Conservation (phyloP, 2,113 vertebrate genomes). For the Micronycteris hirsuta region DNA sequence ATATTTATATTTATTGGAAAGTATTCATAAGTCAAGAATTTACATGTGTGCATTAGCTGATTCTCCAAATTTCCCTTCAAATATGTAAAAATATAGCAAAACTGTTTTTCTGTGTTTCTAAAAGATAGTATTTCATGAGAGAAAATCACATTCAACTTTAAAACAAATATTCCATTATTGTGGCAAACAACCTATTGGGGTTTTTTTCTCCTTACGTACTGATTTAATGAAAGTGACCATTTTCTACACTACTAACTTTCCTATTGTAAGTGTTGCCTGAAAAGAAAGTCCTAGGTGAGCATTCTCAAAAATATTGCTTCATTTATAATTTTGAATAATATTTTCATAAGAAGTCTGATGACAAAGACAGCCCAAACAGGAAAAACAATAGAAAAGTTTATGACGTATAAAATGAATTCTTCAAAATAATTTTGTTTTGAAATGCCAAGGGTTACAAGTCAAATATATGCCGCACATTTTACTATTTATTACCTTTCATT, state of each 20-base stretch:
- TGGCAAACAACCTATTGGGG: constrained; percentile 48
- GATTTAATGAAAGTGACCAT: constrained; percentile 69
- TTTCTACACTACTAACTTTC: constrained; percentile 70
- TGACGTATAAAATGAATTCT: constrained; percentile 84
- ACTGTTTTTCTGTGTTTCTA: constrained; percentile 28
- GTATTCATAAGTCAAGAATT: neutral
- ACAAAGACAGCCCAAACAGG: constrained; percentile 78
- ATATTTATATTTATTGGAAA: constrained; percentile 28
- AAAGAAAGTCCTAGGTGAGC: constrained; percentile 65
- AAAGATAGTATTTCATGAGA: constrained; percentile 13
- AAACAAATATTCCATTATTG: constrained; percentile 64
- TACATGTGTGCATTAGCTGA: neutral
- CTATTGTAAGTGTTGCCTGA: constrained; percentile 37
- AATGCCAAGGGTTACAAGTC: constrained; percentile 95
- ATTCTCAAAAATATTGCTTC: constrained; percentile 75
- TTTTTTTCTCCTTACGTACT: constrained; percentile 27
- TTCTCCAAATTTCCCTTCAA: constrained; percentile 12
- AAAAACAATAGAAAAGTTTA: constrained; percentile 83
- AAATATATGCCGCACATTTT: constrained; percentile 92
- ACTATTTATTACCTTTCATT: constrained; percentile 94
- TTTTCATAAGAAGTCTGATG: constrained; percentile 69
- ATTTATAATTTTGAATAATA: constrained; percentile 77
- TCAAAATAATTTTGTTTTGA: constrained; percentile 86
- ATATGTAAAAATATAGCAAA: constrained; percentile 34
- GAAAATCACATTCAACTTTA: constrained; percentile 55